Evolutionary conservation across 2,797 vertebrate genomes (phyloP).

Genomic region (Phylloscopus collybita): DNA sequence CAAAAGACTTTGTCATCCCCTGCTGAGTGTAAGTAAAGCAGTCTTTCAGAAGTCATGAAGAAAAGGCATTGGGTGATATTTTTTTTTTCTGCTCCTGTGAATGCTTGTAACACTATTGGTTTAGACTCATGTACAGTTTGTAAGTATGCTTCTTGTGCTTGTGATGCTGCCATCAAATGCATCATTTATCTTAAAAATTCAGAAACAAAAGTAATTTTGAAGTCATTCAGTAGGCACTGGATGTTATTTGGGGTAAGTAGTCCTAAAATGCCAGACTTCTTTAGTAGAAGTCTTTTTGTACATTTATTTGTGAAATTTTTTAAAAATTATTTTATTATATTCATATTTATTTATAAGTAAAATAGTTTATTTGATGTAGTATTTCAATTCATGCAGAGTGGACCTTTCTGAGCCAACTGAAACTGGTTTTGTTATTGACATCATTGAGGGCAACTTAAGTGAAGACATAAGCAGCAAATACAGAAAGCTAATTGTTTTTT

Average conservation of each 20-base stretch:
- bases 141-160: not conserved
- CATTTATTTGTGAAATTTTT: not conserved
- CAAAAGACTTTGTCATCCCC: slow-evolving; percentile 47
- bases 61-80: slow-evolving; percentile 42
- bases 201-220: slow-evolving; percentile 26
- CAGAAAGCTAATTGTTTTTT: not conserved
- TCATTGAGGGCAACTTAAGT: not conserved
- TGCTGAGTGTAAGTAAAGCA: slow-evolving; percentile 43
- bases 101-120: not conserved
- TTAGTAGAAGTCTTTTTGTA: not conserved
- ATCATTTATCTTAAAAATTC: not conserved
- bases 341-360: too few relatives aligned
- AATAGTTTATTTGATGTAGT: not conserved
- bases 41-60: slow-evolving; percentile 37
- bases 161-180: not conserved
- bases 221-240: not conserved
- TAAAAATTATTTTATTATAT: too few relatives aligned
- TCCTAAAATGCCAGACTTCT: not conserved
- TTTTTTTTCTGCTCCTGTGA: slow-evolving; percentile 51
- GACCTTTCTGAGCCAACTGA: not conserved
- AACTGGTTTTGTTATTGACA: not conserved
- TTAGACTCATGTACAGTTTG: not conserved
- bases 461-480: not conserved
- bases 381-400: not conserved
- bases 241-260: not conserved